Conservation (phyloP, 2,888 invertebrate genomes). For the Yponomeuta sedellus region DNA sequence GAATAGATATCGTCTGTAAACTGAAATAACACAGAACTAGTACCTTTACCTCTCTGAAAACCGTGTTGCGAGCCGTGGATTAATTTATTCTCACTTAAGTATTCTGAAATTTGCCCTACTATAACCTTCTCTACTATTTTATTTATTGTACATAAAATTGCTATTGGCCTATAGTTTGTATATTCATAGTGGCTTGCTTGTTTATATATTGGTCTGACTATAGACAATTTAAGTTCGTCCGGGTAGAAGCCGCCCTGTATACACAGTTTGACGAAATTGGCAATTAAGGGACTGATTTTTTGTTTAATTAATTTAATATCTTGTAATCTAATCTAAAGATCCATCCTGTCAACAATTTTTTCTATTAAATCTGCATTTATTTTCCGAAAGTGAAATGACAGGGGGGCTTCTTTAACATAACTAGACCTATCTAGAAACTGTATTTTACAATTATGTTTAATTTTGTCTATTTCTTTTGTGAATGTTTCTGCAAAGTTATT, state of each 20-base stretch:
- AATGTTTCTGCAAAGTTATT: constrained; percentile 9
- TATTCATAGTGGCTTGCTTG: constrained; percentile 3
- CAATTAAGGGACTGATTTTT: too few relatives aligned
- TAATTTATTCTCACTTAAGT: too few relatives aligned
- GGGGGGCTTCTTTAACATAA: not conserved
- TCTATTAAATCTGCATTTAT: not conserved
- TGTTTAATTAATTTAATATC: constrained; percentile 9
- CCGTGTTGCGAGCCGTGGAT: too few relatives aligned
- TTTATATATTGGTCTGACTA: constrained; percentile 5
- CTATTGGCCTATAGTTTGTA: constrained; percentile 9
- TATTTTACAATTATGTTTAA: constrained; percentile 10
- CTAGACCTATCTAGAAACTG: not conserved
- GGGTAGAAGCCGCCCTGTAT: not conserved
- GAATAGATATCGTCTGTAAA: too few relatives aligned
- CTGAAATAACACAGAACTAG: too few relatives aligned
- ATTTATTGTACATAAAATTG: constrained; percentile 15
- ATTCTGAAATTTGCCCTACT: too few relatives aligned
- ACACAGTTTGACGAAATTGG: constrained; percentile 3
- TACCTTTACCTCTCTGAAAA: too few relatives aligned
- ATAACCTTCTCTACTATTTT: too few relatives aligned
- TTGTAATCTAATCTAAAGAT: not conserved
- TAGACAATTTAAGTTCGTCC: not conserved
- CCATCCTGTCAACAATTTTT: not conserved
- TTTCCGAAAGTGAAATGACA: constrained; percentile 1
- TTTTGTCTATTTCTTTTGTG: constrained; percentile 10